These are phyloP conservation scores for Colletes latitarsis DNA, from an alignment of 1,140 invertebrate genomes.

Conservation along the genomic window DNA sequence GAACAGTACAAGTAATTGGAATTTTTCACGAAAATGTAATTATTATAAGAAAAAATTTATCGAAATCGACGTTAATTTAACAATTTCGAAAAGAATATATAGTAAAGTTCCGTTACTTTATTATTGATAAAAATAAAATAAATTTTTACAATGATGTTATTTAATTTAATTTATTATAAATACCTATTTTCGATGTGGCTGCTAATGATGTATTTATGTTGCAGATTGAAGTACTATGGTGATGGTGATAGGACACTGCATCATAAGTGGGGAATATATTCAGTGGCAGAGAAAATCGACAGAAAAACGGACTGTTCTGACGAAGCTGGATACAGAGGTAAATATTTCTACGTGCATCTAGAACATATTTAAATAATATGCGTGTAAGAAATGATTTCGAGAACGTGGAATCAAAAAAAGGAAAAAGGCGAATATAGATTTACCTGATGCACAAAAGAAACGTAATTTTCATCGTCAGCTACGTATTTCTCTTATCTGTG, in stretches of 20 bases:
- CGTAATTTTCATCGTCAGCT: not conserved
- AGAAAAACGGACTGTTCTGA: not conserved
- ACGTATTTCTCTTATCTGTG: not conserved
- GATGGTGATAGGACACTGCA: slow-evolving; percentile 73
- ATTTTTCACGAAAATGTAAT: not conserved
- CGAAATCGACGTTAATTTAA: too few relatives aligned
- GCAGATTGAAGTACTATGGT: slow-evolving; percentile 73
- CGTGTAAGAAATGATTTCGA: not conserved
- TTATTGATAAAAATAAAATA: too few relatives aligned
- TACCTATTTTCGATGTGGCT: not conserved
- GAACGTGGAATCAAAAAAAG: not conserved
- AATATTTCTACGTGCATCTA: not conserved
- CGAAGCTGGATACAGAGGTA: slow-evolving; percentile 8
- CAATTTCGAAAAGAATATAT: too few relatives aligned
- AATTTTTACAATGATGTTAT: not conserved
- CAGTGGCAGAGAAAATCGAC: slow-evolving; percentile 69
- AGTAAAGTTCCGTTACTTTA: not conserved
- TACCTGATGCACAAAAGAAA: not conserved
- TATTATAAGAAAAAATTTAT: too few relatives aligned
- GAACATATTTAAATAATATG: not conserved
- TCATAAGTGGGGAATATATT: slow-evolving; percentile 80
- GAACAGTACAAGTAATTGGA: slow-evolving; percentile 76
- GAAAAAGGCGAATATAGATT: not conserved
- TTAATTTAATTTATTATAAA: not conserved
- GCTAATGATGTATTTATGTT: not conserved